A percentile compares a stretch with the other conserved stretches of the same genome.
Evolutionary conservation across 2,113 vertebrate species (phyloP).

Genomic region (Callipepla californica): DNA sequence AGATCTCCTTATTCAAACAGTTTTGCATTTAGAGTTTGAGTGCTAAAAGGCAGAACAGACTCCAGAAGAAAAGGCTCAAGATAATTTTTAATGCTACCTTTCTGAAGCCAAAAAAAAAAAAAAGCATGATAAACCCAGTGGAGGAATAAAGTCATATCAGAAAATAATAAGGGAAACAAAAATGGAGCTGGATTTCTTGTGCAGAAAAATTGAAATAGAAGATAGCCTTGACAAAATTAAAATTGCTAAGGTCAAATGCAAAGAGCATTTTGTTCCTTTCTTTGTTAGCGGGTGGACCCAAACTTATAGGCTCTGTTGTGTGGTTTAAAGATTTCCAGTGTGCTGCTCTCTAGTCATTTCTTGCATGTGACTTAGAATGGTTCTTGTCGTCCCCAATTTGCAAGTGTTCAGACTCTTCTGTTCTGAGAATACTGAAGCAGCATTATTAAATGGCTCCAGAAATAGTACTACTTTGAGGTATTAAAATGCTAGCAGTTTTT

Average conservation of each 20-base stretch:
- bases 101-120: background rate
- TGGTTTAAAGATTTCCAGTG: background rate
- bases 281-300: background rate
- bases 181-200: background rate
- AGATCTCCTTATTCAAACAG: background rate
- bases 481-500: background rate
- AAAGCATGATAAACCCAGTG: background rate
- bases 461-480: background rate
- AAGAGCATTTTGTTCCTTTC: background rate
- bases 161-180: background rate
- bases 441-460: background rate
- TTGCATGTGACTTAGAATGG: background rate
- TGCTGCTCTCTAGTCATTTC: background rate
- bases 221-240: background rate
- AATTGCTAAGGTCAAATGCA: background rate
- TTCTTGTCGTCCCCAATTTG: background rate
- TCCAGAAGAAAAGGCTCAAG: background rate
- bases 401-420: background rate
- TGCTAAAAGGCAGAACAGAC: background rate
- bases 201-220: background rate
- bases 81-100: background rate
- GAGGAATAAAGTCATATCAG: background rate
- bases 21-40: background rate
- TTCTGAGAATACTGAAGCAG: background rate
- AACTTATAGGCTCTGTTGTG: background rate